A percentile compares a stretch with the other conserved stretches of the same genome.
Evolutionary conservation across 2,113 vertebrate genomes (phyloP).

Genomic region (Eptesicus fuscus): DNA sequence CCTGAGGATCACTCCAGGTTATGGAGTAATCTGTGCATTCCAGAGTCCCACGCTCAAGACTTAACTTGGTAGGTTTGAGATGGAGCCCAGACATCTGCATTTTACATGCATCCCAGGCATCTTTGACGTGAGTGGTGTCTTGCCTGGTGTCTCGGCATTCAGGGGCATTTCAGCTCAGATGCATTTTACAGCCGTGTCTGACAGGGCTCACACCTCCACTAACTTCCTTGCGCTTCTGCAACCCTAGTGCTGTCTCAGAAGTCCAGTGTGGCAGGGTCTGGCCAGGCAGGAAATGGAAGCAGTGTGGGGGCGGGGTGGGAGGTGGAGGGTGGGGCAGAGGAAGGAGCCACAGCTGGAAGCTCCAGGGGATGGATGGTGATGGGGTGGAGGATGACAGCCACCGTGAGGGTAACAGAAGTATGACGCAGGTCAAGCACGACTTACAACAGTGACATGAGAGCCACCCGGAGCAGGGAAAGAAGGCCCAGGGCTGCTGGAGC

Average conservation of each 20-base stretch:
- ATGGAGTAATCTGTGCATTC: background rate
- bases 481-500: background rate
- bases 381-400: background rate
- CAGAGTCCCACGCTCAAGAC: background rate
- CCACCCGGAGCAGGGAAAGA: background rate
- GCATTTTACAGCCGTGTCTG: too few species aligned
- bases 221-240: background rate
- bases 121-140: background rate
- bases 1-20: background rate
- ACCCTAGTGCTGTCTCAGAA: background rate
- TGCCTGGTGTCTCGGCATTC: background rate
- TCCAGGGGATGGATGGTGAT: background rate
- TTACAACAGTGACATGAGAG: background rate
- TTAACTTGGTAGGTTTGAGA: background rate
- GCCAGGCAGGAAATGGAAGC: background rate
- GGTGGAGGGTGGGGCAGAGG: too few species aligned
- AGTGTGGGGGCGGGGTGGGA: background rate
- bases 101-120: too few species aligned
- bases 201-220: background rate
- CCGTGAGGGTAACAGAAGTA: fast-evolving
- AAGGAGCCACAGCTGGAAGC: background rate
- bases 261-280: background rate
- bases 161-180: background rate
- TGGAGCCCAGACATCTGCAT: background rate
- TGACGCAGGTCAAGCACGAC: too few species aligned